These are phyloP conservation scores for Naso thynnoides DNA, from an alignment of 2,797 vertebrate species.

Conservation along the genomic window DNA sequence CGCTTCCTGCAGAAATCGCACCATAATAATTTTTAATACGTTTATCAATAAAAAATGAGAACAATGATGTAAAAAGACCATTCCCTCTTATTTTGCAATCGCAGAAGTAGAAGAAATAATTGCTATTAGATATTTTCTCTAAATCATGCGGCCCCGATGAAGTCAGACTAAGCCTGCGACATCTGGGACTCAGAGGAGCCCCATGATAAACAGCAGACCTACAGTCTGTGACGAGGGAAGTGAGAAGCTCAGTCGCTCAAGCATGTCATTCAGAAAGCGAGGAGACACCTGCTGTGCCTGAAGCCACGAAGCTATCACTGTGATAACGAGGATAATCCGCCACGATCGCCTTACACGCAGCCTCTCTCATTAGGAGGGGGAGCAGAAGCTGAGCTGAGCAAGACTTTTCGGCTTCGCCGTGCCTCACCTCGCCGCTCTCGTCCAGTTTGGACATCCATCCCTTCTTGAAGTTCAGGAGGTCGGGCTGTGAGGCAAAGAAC, in stretches of 20 bases:
- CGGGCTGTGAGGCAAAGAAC: conserved; percentile 85
- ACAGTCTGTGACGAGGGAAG: conserved; percentile 18
- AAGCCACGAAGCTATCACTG: conserved; percentile 24
- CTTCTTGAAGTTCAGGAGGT: conserved; percentile 99
- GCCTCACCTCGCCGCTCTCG: conserved; percentile 88
- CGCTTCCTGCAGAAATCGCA: too few species aligned
- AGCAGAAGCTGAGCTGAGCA: neutral
- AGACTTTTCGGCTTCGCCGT: conserved; percentile 2
- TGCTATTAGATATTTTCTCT: too few species aligned
- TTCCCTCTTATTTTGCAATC: too few species aligned
- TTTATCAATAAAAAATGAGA: too few species aligned
- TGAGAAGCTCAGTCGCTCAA: conserved; percentile 30
- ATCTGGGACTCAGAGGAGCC: neutral
- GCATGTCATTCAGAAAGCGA: conserved; percentile 38
- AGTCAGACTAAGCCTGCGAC: neutral
- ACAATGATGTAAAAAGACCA: too few species aligned
- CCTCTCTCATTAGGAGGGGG: conserved; percentile 44
- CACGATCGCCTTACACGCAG: conserved; percentile 46
- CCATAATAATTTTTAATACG: too few species aligned
- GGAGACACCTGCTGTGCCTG: conserved; percentile 48
- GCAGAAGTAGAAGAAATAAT: too few species aligned
- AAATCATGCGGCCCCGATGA: too few species aligned
- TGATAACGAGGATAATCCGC: conserved; percentile 40
- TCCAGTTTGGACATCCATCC: conserved; percentile 99
- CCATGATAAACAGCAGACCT: neutral